Base-by-base conservation (phyloP, 2,797 vertebrate species). In the Scolopax bukidnonensis region DNA sequence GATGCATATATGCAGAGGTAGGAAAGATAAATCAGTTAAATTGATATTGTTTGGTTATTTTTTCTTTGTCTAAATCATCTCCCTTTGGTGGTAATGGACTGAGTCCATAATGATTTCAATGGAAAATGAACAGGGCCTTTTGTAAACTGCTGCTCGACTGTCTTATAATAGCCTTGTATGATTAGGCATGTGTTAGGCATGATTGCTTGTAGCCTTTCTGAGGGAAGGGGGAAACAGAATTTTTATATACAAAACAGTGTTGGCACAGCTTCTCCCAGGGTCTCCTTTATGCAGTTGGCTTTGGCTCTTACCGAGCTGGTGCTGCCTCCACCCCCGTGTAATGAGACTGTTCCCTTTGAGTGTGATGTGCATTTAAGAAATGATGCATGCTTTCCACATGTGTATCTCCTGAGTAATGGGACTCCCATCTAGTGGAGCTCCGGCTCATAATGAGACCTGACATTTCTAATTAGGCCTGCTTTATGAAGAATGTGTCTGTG, bases 401-500 rank as follows among this genome's bases (percentile, higher is more conserved):
- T 0, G 0, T 84, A 20, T 88, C 36, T 89, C 84, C 38, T 3
- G 63, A 78, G 83, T 69, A 77, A 79, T 56, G 63, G 30, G 57
- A 25, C 59, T 86, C 25, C n/a, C 71, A 2, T 63, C 50, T 48
- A 41, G 19, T 27, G 45, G 36, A 71, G 33, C 1, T 0, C 10
- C 53, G 53, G 60, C 74, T 96, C 64, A 3, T 95, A 78, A 95
- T 32, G 79, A 86, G 73, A 59, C 33, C n/a, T 83, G 90, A 84
- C 70, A 27, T 24, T 90, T 90, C 87, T 94, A 78, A 94, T 95
- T 89, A 95, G 71, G 23, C 53, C 70, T 4, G 48, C 70, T 68
- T 88, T 82, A 53, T 82, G 68, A 86, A 73, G 76, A 85, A 84
- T 63, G 43, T 24, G 21, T 69, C n/a, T 78, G 71, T 75, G 33